Base-by-base conservation (phyloP, 2,113 vertebrate species). In the Donacobius atricapilla region DNA sequence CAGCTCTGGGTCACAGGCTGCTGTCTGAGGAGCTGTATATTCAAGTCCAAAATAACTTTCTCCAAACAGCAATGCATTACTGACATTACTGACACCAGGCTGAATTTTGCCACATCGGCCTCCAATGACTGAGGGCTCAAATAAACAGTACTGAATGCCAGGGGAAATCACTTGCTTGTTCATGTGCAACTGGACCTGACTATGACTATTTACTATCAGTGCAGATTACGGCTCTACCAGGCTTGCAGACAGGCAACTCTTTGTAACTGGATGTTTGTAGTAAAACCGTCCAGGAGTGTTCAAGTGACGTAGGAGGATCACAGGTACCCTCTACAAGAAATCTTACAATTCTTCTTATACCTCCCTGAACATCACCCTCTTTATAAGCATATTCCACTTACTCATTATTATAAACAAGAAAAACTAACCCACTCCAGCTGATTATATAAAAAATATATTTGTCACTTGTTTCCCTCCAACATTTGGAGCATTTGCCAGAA, bases 21-120 rank as follows among this genome's bases (percentile, higher is more conserved):
- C 61, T 95, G 69, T 83, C 57, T 85, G 70, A 87, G 70, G 44
- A 87, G 57, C 39, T 33, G 33, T 39, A 3, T 50, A 73, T 73
- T 81, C 47, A 25, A 91, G 56, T 95, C 69, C 87, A 91, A 94
- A 94, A 87, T 77, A 95, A 86, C 83, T 78, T 91, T 73, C 80
- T 78, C 72, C 0, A 0, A 87, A 91, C 60, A 88, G 56, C 8
- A 2, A 56, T 5, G 47, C 0, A 0, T 84, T 92, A 64, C 84
- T 88, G 85, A 87, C 75, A 63, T 61, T 64, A 76, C 71, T 77
- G 85, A 89, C 75, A 85, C 51, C 53, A 40, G 48, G 45, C 58
- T 70, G 86, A 70, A n/a, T 89, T 85, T 92, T 89, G 78, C 77
- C 77, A 93, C 85, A 94, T 75, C 77, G 91, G 58, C 77, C 88